phyloP scores from a whole-genome alignment of 2,797 vertebrate species.

The Melanotaenia boesemani region DNA sequence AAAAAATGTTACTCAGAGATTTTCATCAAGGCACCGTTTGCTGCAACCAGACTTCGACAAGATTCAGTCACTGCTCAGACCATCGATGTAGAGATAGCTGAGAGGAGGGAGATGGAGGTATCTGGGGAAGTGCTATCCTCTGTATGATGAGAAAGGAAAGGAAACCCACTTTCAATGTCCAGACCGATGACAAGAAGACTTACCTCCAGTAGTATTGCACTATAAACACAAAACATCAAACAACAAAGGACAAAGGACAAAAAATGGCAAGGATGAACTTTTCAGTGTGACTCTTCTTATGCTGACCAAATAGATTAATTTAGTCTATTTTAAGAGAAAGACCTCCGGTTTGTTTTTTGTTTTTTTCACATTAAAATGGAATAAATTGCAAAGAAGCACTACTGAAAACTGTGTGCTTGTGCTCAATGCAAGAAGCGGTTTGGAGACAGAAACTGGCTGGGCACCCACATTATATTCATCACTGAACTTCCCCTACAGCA shows the following conservation, averaged over 20 bases:
- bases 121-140: conserved; percentile 90
- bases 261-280: rapidly evolving
- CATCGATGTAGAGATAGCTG: conserved; percentile 86
- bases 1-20: conserved; percentile 85
- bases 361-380: not conserved
- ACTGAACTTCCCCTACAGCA: not conserved
- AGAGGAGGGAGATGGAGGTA: conserved; percentile 86
- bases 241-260: not conserved
- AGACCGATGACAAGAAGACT: conserved; percentile 84
- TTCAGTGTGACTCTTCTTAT: conserved; percentile 1
- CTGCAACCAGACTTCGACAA: conserved; percentile 84
- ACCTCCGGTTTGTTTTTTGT: not conserved
- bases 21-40: conserved; percentile 83
- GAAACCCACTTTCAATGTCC: conserved; percentile 31
- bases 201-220: conserved; percentile 76
- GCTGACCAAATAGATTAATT: not conserved
- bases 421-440: not conserved
- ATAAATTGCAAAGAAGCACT: not conserved
- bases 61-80: conserved; percentile 86
- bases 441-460: not conserved
- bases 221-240: not conserved
- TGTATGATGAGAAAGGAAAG: conserved; percentile 87
- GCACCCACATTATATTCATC: not conserved
- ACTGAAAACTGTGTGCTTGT: conserved; percentile 12
- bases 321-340: not conserved